Base-by-base conservation (phyloP, 2,888 invertebrate species). In the Thumatha senex region DNA sequence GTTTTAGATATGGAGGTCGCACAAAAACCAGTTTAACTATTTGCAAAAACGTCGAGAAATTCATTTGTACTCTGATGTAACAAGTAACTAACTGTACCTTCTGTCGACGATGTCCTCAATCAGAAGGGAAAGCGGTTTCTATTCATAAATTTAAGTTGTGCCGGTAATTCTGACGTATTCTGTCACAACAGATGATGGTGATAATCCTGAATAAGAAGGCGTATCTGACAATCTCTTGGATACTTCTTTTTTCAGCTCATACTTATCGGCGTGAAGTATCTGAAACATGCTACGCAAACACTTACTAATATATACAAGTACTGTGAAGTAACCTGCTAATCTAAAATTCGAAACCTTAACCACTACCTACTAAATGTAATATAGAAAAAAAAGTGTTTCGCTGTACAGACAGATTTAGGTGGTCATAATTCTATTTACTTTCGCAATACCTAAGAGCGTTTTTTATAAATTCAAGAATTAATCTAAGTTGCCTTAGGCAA, bases 41-140 rank as follows among this genome's bases (percentile, higher is more conserved):
- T 76, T 74, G 73, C 73, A 72, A 80, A 79, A 80, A 76, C 65
- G 56, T 56, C 52, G 67, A 76, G 70, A 76, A 76, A 72, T 76
- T 75, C 61, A 72, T 74, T 63, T 59, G 69, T 62, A 58, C 56
- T 40, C 58, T 76, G 77, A 76, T 71, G 79, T 75, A 79, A 77
- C 67, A 76, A 70, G 79, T 75, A 79, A 77, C 67, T 74, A 78
- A 80, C 76, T 71, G 80, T 80, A 75, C 69, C 71, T 74, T 76
- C n/a, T n/a, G n/a, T n/a, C 56, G 56, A 61, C 67, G 48, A 72
- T 70, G 76, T 77, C 73, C 76, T 76, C 76, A 76, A 78, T 80
- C 58, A 70, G 67, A 57, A 72, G 70, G 72, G 77, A 79, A 78
- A 78, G 76, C 71, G 61, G 65, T 71, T 72, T 72, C 66, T 72